Conservation (phyloP, 2,113 vertebrate species). For the Pseudolaguvia tuberculata region DNA sequence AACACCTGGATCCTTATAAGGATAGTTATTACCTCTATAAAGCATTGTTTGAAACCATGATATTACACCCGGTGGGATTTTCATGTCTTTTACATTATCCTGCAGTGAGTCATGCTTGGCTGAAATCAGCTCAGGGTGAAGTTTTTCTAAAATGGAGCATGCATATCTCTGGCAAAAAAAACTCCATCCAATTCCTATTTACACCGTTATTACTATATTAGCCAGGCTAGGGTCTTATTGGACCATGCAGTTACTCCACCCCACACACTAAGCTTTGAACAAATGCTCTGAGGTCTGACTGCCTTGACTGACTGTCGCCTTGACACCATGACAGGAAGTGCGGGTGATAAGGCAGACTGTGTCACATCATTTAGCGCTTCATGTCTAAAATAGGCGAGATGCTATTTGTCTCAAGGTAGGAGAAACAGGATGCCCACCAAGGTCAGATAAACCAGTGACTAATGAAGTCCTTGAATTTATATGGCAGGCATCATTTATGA, state of each 20-base stretch:
- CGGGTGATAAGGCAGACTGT: constrained; percentile 47
- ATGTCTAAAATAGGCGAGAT: constrained; percentile 33
- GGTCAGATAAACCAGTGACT: constrained; percentile 53
- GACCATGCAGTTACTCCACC: not conserved
- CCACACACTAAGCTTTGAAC: constrained; percentile 8
- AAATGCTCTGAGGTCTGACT: constrained; percentile 26
- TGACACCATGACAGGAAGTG: constrained; percentile 47
- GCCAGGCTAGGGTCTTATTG: constrained; percentile 49
- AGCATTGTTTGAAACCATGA: not conserved
- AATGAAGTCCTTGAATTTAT: constrained; percentile 36
- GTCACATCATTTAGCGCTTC: constrained; percentile 32
- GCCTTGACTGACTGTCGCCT: constrained; percentile 23
- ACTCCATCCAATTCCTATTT: constrained; percentile 51
- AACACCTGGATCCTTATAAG: not conserved
- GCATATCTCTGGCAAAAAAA: constrained; percentile 41
- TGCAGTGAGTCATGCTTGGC: constrained; percentile 15
- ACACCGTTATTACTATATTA: constrained; percentile 38
- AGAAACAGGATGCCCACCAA: constrained; percentile 52
- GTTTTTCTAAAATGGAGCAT: constrained; percentile 5
- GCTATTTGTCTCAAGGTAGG: constrained; percentile 54
- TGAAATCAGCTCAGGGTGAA: constrained; percentile 24
- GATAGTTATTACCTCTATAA: constrained; percentile 1
- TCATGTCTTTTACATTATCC: constrained; percentile 19
- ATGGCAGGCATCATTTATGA: constrained; percentile 32
- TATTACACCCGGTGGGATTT: constrained; percentile 10